Evolutionary conservation across 2,888 invertebrate species (phyloP), one percentile per base, ranked within the genome.

Genomic region (Fabriciana adippe): DNA sequence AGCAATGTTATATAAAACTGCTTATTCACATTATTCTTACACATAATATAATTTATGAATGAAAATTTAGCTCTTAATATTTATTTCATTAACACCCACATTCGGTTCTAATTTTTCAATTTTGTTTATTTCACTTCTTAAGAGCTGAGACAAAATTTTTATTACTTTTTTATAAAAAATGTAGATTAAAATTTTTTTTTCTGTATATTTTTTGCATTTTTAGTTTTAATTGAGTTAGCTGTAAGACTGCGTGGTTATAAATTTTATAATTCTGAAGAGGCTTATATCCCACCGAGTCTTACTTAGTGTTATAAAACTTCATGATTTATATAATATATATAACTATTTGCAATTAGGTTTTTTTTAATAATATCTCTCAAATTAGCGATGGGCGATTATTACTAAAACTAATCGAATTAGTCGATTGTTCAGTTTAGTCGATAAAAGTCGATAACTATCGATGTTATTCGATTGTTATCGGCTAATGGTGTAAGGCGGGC

Each of bases 271-370:
- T 61, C 35, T 18, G n/a, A 55, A 61, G 66, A 66, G 60, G 66
- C 66, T 66, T 61, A 48, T 61, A 61, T 61, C 66, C 66, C 66
- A 66, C 66, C 66, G 66, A 55, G 66, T 66, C 66, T 60, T 66
- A 18, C 21, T 18, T 26, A 57, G 50, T 41, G 14, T 50, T 57
- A 21, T 21, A 55, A 55, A 6, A 35, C 11, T 51, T 51, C 18
- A n/a, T 51, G 8, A 8, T 18, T 13, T 18, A 51, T 18, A 13
- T 18, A 8, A 21, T 35, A 13, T 2, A 18, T 8, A 11, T 2
- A 41, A 41, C 35, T 41, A 41, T 41, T 41, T 41, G 35, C 35
- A 8, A 41, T 41, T 41, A 41, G 35, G 1, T 41, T 11, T 41
- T 41, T 41, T 26, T 3, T 26, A 3, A 26, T 26, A 26, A 41